A percentile compares a stretch with the other conserved stretches of the same genome.
Conservation (phyloP, 2,113 vertebrate species). For the Tympanuchus pallidicinctus region DNA sequence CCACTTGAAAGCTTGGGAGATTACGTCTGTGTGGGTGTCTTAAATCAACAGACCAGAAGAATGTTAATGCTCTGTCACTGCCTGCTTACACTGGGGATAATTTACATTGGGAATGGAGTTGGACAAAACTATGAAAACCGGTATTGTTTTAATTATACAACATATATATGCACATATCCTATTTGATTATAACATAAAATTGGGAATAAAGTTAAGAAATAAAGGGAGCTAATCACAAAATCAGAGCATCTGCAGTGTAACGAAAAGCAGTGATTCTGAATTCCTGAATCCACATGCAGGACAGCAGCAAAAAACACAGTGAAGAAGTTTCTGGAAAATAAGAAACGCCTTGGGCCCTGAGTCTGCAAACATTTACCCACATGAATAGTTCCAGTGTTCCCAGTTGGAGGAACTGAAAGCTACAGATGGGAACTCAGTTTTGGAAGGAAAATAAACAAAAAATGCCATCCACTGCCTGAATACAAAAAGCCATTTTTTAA, state of each 20-base stretch:
- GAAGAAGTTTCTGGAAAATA: background rate
- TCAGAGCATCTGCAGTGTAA: background rate
- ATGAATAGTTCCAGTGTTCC: background rate
- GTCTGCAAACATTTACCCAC: background rate
- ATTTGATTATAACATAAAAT: background rate
- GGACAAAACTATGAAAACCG: background rate
- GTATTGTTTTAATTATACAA: background rate
- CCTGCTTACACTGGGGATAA: background rate
- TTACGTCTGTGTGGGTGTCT: background rate
- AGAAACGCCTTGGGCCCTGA: background rate
- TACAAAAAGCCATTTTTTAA: background rate
- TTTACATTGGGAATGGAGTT: background rate
- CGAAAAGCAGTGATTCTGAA: background rate
- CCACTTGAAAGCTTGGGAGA: background rate
- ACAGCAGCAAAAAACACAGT: background rate
- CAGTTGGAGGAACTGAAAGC: background rate
- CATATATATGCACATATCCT: background rate
- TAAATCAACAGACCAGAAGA: slow-evolving; percentile 21
- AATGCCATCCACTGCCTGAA: background rate
- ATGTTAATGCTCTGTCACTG: slow-evolving; percentile 17
- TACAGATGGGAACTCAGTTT: background rate
- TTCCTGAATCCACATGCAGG: background rate
- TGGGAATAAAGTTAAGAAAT: background rate
- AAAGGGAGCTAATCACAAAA: background rate
- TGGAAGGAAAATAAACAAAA: background rate